Evolutionary conservation across 2,797 vertebrate genomes (phyloP).

Genomic region (Lithobates pipiens): DNA sequence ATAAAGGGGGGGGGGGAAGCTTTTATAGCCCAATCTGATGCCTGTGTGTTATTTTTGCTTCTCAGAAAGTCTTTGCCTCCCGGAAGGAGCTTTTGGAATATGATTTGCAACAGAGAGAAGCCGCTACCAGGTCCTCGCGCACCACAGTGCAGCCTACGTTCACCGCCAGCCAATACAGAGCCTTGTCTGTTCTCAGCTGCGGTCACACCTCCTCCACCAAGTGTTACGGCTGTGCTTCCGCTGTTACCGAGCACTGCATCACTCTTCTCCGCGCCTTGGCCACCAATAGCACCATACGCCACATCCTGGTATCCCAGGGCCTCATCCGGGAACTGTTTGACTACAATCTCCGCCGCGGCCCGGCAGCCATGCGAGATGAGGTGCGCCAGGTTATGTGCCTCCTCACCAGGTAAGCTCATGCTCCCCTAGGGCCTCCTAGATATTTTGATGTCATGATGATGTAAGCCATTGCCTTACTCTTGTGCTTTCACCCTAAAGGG

Average conservation of each 20-base stretch:
- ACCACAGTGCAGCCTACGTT: conserved; percentile 89
- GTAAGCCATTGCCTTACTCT: not conserved
- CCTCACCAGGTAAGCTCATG: conserved; percentile 86
- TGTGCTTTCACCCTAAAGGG: conserved; percentile 74
- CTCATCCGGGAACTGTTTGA: conserved; percentile 97
- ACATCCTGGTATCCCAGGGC: conserved; percentile 96
- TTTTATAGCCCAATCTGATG: not conserved
- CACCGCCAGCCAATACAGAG: conserved; percentile 96
- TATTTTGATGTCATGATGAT: not conserved
- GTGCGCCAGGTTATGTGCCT: conserved; percentile 97
- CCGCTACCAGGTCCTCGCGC: conserved; percentile 93
- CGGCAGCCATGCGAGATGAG: conserved; percentile 92
- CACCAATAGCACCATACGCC: conserved; percentile 92
- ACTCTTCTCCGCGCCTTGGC: conserved; percentile 93
- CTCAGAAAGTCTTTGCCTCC: conserved; percentile 97
- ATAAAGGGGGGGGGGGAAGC: too few relatives aligned
- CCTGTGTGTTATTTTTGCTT: not conserved
- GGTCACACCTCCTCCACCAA: conserved; percentile 97
- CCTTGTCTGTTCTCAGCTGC: conserved; percentile 93
- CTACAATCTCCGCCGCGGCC: conserved; percentile 92
- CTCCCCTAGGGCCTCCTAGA: not conserved
- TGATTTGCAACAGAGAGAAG: conserved; percentile 95
- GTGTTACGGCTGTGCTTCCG: conserved; percentile 96
- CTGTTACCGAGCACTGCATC: conserved; percentile 96
- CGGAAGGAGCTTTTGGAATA: conserved; percentile 97